Evolutionary conservation across 1,140 invertebrate species (phyloP).

Genomic region (Phocides pigmalion): DNA sequence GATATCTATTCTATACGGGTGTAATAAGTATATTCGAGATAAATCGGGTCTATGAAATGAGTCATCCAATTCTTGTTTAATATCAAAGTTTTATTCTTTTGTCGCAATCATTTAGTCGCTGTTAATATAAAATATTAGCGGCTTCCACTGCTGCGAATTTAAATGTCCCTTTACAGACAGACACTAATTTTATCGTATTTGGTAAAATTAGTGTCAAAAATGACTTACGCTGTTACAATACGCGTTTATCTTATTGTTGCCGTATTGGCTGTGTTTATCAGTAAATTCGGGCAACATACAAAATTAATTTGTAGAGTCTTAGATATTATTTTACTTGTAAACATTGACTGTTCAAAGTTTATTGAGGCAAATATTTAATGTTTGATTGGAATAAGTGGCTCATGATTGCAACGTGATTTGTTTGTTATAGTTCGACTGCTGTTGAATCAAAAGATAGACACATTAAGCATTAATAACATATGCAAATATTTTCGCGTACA

Average conservation of each 20-base stretch:
- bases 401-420: constrained; percentile 49
- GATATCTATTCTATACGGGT: too few relatives aligned
- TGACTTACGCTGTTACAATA: too few relatives aligned
- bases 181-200: not conserved
- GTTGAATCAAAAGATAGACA: constrained; percentile 24
- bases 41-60: too few relatives aligned
- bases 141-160: too few relatives aligned
- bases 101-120: too few relatives aligned
- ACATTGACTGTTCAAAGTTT: constrained; percentile 59
- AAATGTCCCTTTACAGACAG: too few relatives aligned
- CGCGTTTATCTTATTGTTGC: constrained; percentile 34
- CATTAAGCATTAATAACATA: constrained; percentile 33
- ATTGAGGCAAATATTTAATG: constrained; percentile 69
- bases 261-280: constrained; percentile 48
- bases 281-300: constrained; percentile 53
- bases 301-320: constrained; percentile 73
- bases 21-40: too few relatives aligned
- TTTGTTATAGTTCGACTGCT: constrained; percentile 27
- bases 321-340: constrained; percentile 70
- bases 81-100: too few relatives aligned
- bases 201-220: not conserved
- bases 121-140: too few relatives aligned
- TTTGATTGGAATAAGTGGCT: constrained; percentile 61
- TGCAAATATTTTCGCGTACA: constrained; percentile 21
- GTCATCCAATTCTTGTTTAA: too few relatives aligned